Evolutionary conservation across 1,140 invertebrate species (phyloP), one percentile per base, ranked within the genome.

Genomic region (Cepaea nemoralis): DNA sequence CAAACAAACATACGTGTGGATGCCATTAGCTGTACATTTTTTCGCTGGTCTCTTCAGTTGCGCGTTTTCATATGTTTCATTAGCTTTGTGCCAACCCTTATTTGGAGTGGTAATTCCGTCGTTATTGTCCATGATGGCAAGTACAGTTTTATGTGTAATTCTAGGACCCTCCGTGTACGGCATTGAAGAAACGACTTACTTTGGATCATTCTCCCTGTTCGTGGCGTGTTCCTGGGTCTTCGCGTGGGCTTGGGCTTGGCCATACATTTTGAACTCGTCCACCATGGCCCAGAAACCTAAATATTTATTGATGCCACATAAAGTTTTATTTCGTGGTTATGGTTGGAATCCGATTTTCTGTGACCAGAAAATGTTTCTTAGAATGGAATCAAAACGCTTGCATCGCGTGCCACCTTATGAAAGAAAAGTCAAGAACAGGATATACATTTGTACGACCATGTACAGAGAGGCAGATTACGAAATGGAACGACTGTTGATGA

Each of bases 361-460:
- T 42, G 85, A 86, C 70, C 84, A 83, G 76, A 67, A 78, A 55
- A 66, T 83, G 0, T 42, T 85, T 14, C 63, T 86, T 27, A 63
- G 45, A 19, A 84, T 83, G 42, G 82, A 82, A 3, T 77, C 63
- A 45, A 81, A 37, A 14, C 35, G 37, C 3, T 27, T 48, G 5
- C n/a, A 27, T 8, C 35, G 55, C 8, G 19, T 39, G 24, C 27
- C 24, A 0, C 27, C 42, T 10, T 35, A 55, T 6, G 48, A 12
- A 24, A 22, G 6, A 0, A 59, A 55, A 14, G 50, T 74, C n/a
- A 83, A 76, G 40, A 85, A 80, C 27, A 39, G 84, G 19, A 84
- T 88, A 16, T 88, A 86, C 35, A 81, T 89, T 5, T 89, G 88
- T 50, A 89, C 88, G 0, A 89, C 88, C n/a, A 89, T 89, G 88